A percentile compares a stretch with the other conserved stretches of the same genome.
Evolutionary conservation across 2,113 vertebrate genomes (phyloP).

Genomic region (Coracopsis vasa): DNA sequence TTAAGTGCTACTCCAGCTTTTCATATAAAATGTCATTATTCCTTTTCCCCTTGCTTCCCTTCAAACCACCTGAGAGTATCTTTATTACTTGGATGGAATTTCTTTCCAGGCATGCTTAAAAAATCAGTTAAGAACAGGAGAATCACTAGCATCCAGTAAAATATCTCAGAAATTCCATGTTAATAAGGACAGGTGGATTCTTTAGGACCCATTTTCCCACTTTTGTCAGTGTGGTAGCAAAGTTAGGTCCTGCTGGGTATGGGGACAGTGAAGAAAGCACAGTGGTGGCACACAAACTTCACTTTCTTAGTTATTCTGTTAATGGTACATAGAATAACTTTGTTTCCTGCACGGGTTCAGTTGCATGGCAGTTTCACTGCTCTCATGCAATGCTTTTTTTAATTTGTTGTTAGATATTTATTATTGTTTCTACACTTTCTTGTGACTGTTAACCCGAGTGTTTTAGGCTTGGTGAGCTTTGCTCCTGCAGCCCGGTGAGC

Average conservation of each 20-base stretch:
- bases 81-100: not conserved
- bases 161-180: not conserved
- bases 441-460: not conserved
- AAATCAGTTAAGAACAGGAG: not conserved
- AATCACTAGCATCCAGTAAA: not conserved
- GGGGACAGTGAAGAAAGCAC: not conserved
- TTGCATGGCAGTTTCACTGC: not conserved
- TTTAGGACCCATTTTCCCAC: not conserved
- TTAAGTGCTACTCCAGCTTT: not conserved
- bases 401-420: not conserved
- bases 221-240: not conserved
- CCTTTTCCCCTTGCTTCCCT: not conserved
- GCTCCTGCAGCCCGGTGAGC: not conserved
- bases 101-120: not conserved
- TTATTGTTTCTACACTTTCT: not conserved
- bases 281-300: not conserved
- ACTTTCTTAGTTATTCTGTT: not conserved
- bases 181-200: not conserved
- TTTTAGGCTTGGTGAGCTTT: not conserved
- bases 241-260: not conserved
- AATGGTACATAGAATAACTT: not conserved
- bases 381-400: not conserved
- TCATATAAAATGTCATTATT: not conserved
- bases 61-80: not conserved
- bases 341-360: not conserved